phyloP scores from a whole-genome alignment of 2,113 vertebrate species.

The Turnix velox region DNA sequence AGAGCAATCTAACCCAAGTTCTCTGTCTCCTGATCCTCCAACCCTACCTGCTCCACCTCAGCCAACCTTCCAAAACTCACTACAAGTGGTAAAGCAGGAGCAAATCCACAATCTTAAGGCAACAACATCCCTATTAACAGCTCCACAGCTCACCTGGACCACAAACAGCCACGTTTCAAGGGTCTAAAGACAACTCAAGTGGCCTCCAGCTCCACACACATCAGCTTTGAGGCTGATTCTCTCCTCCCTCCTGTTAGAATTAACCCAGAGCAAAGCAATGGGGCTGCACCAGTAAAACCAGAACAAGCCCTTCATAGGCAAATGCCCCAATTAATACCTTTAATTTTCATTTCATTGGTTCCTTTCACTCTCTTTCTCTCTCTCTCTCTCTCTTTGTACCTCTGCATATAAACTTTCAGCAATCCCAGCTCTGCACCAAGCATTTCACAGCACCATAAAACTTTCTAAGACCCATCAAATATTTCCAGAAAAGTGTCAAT shows the following conservation, averaged over 20 bases:
- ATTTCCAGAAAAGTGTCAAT: slow-evolving; percentile 44
- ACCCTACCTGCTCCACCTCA: not conserved
- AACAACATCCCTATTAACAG: not conserved
- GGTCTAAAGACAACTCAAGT: not conserved
- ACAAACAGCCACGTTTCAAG: not conserved
- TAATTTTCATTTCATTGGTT: not conserved
- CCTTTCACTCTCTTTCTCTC: not conserved
- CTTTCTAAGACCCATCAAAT: not conserved
- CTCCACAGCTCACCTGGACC: not conserved
- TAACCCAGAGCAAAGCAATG: not conserved
- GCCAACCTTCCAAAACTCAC: not conserved
- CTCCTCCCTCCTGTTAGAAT: not conserved
- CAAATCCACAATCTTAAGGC: not conserved
- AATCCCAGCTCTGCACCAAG: slow-evolving; percentile 32
- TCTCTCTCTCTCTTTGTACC: not conserved
- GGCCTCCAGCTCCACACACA: not conserved
- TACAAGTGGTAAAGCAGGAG: not conserved
- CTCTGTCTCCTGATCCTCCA: not conserved
- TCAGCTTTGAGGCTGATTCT: not conserved
- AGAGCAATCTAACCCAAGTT: not conserved
- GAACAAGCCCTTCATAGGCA: not conserved
- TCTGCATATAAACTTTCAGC: not conserved
- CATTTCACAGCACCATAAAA: not conserved
- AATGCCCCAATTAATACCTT: not conserved
- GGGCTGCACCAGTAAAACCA: not conserved